phyloP scores from a whole-genome alignment of 2,797 vertebrate species.

The Steatocranus sp. region DNA sequence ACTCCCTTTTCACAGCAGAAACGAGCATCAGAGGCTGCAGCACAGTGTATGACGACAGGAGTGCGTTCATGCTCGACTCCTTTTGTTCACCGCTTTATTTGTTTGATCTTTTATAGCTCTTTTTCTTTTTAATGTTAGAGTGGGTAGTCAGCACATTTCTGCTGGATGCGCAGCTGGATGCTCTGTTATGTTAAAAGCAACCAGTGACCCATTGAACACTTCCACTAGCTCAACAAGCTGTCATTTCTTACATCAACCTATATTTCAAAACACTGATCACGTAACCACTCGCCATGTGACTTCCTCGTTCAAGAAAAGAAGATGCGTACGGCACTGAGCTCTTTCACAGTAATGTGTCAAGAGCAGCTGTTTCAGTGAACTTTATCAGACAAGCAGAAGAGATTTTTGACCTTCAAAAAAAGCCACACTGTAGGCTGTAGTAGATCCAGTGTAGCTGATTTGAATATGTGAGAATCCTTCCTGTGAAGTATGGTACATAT shows the following conservation, averaged over 20 bases:
- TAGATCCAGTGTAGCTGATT: neutral
- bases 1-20: slow-evolving; percentile 36
- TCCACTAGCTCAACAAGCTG: neutral
- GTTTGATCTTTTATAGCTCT: neutral
- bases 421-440: neutral
- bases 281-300: neutral
- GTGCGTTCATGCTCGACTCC: neutral
- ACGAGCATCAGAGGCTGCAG: slow-evolving; percentile 23
- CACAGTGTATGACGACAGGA: slow-evolving; percentile 8
- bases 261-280: neutral
- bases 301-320: neutral
- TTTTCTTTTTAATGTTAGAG: neutral
- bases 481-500: neutral
- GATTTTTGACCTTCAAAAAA: slow-evolving; percentile 25
- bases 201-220: neutral
- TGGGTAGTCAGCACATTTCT: neutral
- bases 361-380: slow-evolving; percentile 35
- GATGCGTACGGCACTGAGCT: neutral
- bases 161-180: neutral
- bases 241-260: neutral
- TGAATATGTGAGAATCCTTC: neutral
- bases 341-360: neutral
- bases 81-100: neutral
- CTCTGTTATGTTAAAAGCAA: neutral
- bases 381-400: slow-evolving; percentile 2